Evolutionary conservation across 2,113 vertebrate genomes (phyloP).

Genomic region (Ammodytes dubius): DNA sequence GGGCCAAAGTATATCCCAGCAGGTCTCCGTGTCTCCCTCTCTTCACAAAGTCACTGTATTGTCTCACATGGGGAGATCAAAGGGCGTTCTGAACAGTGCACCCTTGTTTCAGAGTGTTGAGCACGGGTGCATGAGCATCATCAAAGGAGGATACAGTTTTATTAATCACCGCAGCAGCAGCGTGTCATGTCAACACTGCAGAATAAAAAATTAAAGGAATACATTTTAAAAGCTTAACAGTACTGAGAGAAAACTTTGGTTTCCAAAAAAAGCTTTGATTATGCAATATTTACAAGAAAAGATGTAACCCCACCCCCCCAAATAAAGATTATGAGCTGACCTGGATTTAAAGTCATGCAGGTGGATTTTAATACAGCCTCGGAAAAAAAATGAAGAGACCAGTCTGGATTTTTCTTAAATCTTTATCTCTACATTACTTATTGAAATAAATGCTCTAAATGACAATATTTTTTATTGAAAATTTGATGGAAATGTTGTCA

Average conservation of each 20-base stretch:
- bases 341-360: no score
- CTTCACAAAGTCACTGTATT: constrained; percentile 58
- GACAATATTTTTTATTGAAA: no score
- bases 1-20: constrained; percentile 57
- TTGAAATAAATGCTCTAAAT: no score
- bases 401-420: no score
- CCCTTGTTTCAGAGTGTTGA: constrained; percentile 68
- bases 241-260: constrained; percentile 41
- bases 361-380: no score
- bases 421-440: no score
- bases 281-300: constrained; percentile 62
- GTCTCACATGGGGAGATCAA: constrained; percentile 74
- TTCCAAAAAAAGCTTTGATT: constrained; percentile 57
- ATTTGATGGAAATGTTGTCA: no score
- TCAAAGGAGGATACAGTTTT: constrained; percentile 77
- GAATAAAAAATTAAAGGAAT: constrained; percentile 49
- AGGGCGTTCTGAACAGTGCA: constrained; percentile 71
- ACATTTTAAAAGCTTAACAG: constrained; percentile 45
- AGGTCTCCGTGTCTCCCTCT: constrained; percentile 39
- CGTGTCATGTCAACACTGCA: constrained; percentile 61
- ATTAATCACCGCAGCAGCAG: constrained; percentile 60
- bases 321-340: no score
- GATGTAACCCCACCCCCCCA: no score
- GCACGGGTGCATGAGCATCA: constrained; percentile 69
- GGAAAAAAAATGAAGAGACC: no score